Conservation (phyloP, 2,113 vertebrate species). For the Atrichornis clamosus region DNA sequence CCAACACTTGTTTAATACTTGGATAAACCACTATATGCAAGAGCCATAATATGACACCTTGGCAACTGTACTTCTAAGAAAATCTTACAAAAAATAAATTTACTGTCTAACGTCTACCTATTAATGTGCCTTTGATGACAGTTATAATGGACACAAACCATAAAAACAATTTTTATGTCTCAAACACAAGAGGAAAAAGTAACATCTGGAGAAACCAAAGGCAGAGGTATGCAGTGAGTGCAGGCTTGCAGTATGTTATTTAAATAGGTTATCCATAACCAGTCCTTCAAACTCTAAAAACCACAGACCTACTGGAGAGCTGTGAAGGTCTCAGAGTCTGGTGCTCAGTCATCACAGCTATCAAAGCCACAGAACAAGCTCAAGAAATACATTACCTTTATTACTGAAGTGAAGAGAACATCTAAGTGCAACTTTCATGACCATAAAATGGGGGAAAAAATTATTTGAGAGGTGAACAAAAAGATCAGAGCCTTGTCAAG, state of each 20-base stretch:
- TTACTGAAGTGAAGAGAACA: not conserved
- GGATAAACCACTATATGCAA: not conserved
- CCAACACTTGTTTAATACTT: too few species aligned
- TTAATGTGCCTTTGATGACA: not conserved
- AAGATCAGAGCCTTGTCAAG: not conserved
- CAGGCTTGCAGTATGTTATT: not conserved
- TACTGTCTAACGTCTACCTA: not conserved
- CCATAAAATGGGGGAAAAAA: not conserved
- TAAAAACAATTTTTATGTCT: not conserved
- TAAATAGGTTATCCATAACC: not conserved
- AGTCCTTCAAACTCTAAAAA: not conserved
- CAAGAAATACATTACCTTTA: not conserved
- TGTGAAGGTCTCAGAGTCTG: not conserved
- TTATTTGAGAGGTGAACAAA: not conserved
- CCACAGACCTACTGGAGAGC: not conserved
- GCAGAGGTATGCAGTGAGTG: not conserved
- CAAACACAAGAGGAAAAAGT: not conserved
- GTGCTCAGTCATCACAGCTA: not conserved
- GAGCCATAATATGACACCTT: not conserved
- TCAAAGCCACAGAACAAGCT: not conserved
- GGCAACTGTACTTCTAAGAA: not conserved
- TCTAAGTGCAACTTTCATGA: not conserved
- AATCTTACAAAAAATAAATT: not conserved
- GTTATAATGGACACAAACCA: not conserved
- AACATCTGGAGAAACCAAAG: not conserved